These are phyloP conservation scores for Liodrosophila aerea DNA, from an alignment of 2,888 invertebrate genomes.

Conservation along the genomic window DNA sequence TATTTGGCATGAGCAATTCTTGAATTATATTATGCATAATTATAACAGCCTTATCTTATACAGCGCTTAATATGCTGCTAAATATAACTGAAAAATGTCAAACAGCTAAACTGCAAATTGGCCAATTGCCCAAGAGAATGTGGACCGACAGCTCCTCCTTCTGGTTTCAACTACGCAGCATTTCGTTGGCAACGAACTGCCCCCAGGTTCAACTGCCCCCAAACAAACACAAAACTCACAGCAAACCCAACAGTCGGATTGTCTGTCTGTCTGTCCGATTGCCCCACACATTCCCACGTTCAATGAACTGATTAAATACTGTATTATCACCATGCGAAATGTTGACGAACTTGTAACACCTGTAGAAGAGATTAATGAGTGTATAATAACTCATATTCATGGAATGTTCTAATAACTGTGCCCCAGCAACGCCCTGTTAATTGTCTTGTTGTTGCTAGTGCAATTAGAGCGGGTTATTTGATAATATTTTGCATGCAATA, in stretches of 20 bases:
- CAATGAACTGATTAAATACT: conserved; percentile 57
- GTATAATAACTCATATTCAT: not conserved
- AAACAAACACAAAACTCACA: no score
- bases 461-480: conserved; percentile 16
- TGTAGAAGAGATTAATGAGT: not conserved
- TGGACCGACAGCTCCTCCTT: no score
- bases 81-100: no score
- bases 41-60: not conserved
- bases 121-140: not conserved
- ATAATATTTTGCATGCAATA: not conserved
- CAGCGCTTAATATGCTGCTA: not conserved
- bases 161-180: not conserved
- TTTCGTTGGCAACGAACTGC: conserved; percentile 40
- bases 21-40: no score
- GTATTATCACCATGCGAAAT: conserved; percentile 4
- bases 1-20: no score
- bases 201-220: conserved; percentile 31
- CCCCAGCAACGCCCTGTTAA: conserved; percentile 12
- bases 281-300: conserved; percentile 54
- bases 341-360: conserved; percentile 45
- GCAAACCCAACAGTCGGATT: no score
- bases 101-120: not conserved
- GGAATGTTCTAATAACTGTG: not conserved
- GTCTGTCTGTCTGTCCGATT: conserved; percentile 2
- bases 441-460: conserved; percentile 1